Evolutionary conservation across 1,140 invertebrate genomes (phyloP), one percentile per base, ranked within the genome.

Genomic region (Drosophila biarmipes): DNA sequence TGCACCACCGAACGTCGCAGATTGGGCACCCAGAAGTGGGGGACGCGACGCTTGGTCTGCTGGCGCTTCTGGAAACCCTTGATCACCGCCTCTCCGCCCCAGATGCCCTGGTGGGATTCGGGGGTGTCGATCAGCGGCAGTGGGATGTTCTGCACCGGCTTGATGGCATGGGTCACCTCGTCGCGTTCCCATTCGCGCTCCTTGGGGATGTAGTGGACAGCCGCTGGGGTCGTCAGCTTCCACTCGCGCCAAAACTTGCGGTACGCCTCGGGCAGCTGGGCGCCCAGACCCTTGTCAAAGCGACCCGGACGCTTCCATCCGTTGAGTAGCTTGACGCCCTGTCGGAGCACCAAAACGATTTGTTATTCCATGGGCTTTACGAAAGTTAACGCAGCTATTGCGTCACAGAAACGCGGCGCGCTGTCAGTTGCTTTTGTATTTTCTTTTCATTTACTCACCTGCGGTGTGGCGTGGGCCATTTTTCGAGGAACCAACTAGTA

Each of bases 41-140:
- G 96, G 1, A 96, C 94, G 69, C 95, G 93, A 64, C 94, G 93
- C 54, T 92, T 92, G 6, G 90, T 92, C n/a, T 85, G 92, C 43
- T 94, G 78, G 55, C 94, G 95, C 91, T 96, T 97, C 79, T 95
- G 93, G 85, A 97, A 98, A 35, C 98, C 98, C 93, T 97, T 95
- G 24, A 99, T 93, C 1, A 99, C 94, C n/a, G 95, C 97, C 93
- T 99, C 98, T 7, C 98, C 98, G 73, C 98, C 98, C 98, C 98
- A 99, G 53, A 99, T 93, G 21, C 98, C 98, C 51, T 96, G 53
- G 91, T 99, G 92, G 57, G 95, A 92, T 93, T 99, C 97, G 54
- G 94, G 93, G 3, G 98, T 96, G 91, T 95, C 96, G 58, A 94
- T 93, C 0, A 98, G 77, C 3, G 95, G 96, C 19, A 99, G 92